These are phyloP conservation scores for Cochlearius cochlearius DNA, from an alignment of 2,113 vertebrate genomes.

Conservation along the genomic window DNA sequence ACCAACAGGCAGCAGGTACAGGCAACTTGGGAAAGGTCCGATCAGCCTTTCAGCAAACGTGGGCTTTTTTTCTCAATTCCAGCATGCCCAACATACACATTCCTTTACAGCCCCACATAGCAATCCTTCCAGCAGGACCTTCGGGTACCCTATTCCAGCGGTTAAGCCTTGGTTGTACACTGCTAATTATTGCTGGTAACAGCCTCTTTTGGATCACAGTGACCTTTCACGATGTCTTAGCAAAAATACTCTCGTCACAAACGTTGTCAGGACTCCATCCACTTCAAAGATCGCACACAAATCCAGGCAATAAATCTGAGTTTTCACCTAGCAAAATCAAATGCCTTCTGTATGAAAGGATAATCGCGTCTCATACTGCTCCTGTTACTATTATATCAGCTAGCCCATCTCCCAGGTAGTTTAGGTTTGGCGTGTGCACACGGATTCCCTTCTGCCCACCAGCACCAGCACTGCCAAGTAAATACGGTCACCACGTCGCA, in stretches of 20 bases:
- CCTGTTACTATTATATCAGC: background rate
- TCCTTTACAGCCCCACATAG: background rate
- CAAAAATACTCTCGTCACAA: background rate
- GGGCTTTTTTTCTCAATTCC: background rate
- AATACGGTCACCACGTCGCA: background rate
- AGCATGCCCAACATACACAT: background rate
- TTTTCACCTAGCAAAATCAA: background rate
- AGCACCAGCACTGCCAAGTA: background rate
- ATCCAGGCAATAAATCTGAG: background rate
- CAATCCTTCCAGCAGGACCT: background rate
- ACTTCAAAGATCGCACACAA: background rate
- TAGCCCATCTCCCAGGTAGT: background rate
- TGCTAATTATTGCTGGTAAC: background rate
- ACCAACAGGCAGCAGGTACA: background rate
- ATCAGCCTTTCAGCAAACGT: background rate
- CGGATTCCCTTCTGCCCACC: background rate
- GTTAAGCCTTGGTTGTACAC: background rate
- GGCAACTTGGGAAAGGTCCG: background rate
- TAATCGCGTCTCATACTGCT: accelerated
- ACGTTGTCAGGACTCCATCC: background rate
- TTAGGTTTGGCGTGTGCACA: background rate
- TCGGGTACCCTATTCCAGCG: background rate
- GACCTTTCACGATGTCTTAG: background rate
- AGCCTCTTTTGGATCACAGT: background rate
- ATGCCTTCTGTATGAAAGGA: background rate